These are phyloP conservation scores for Eufriesea mexicana DNA, from an alignment of 1,140 invertebrate species.

Conservation along the genomic window DNA sequence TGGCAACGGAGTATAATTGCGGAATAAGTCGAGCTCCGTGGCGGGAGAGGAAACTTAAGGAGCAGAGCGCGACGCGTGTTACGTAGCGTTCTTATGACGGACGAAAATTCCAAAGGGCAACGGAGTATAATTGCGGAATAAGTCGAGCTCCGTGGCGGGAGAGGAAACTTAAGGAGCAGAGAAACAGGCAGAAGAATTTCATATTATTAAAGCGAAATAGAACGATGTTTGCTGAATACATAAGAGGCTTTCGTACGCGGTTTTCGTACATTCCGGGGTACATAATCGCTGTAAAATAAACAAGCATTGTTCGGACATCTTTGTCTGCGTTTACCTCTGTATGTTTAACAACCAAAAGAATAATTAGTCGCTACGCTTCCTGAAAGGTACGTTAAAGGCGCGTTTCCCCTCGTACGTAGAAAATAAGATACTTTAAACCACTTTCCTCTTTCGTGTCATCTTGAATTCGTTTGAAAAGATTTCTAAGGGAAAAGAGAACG, in stretches of 20 bases:
- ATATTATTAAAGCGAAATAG: background rate
- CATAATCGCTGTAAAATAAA: background rate
- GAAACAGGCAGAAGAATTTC: background rate
- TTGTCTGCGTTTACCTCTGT: background rate
- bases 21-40: background rate
- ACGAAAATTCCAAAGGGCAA: background rate
- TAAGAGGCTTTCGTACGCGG: background rate
- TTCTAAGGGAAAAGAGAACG: background rate
- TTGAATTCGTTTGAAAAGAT: background rate
- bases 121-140: background rate
- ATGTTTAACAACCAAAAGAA: background rate
- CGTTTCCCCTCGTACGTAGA: background rate
- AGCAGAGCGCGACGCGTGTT: slow-evolving; percentile 46
- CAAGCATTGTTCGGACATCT: background rate
- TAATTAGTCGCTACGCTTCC: slow-evolving; percentile 1
- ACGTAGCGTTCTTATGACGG: slow-evolving; percentile 20
- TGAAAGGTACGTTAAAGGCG: too few relatives aligned
- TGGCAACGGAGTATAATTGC: background rate
- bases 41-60: too few relatives aligned
- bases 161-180: too few relatives aligned
- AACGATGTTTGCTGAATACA: background rate
- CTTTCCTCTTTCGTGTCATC: background rate
- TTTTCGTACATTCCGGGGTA: background rate
- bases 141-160: too few relatives aligned
- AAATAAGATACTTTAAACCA: background rate